A percentile compares a stretch with the other conserved stretches of the same genome.
Evolutionary conservation across 2,797 vertebrate genomes (phyloP).

Genomic region (Poecilia velifera): DNA sequence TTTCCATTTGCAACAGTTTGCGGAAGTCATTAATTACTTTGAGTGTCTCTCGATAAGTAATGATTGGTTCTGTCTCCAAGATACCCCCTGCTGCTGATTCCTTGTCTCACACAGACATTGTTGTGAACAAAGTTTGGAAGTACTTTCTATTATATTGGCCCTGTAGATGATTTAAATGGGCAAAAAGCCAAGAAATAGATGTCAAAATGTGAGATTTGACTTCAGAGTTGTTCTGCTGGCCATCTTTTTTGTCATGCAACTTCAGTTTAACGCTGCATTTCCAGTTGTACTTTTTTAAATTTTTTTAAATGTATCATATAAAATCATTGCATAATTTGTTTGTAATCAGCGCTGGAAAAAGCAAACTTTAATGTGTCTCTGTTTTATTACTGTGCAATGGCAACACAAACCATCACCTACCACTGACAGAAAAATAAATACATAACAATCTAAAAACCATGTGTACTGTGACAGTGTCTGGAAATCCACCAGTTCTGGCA

Average conservation of each 20-base stretch:
- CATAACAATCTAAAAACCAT: background rate
- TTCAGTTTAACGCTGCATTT: background rate
- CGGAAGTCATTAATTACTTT: conserved; percentile 83
- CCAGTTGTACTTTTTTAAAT: background rate
- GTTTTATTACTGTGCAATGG: background rate
- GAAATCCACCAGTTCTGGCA: background rate
- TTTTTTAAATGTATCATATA: background rate
- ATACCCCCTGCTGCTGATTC: conserved; percentile 49
- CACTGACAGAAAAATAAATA: conserved; percentile 1
- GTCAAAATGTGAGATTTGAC: background rate
- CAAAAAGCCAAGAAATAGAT: background rate
- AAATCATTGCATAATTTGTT: background rate
- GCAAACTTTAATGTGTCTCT: background rate
- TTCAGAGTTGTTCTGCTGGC: background rate
- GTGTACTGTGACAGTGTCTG: background rate
- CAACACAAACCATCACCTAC: background rate
- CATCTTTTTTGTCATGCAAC: background rate
- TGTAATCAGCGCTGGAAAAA: conserved; percentile 7
- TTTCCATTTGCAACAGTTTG: conserved; percentile 81
- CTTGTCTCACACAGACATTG: conserved; percentile 54
- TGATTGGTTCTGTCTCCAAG: conserved; percentile 73
- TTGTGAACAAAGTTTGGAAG: conserved; percentile 48
- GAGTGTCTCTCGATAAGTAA: conserved; percentile 78
- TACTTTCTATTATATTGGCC: conserved; percentile 45
- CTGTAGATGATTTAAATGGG: conserved; percentile 31